Base-by-base conservation (phyloP, 2,113 vertebrate genomes). In the Cebidichthys violaceus region DNA sequence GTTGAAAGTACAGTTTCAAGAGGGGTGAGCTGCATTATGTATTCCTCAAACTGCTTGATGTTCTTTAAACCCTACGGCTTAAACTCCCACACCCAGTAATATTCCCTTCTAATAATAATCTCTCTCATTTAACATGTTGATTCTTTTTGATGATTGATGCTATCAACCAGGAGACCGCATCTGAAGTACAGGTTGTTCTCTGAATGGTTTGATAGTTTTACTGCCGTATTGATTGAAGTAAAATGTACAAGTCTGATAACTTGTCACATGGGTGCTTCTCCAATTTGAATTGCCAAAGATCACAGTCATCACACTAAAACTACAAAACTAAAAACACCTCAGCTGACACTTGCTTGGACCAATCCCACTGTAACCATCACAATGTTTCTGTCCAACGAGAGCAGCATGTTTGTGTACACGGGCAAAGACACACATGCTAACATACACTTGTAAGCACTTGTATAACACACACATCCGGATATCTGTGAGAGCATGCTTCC, bases 21-120 rank as follows among this genome's bases (percentile, higher is more conserved):
- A 86, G 45, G 55, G 43, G 17, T 24, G 80, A 74, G 50, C 75
- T 89, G 85, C 67, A 84, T 86, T 68, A 73, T 59, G 33, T 84
- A 55, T 89, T 88, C 81, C 83, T 78, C 62, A 82, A 87, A 86
- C 22, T 50, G 65, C 78, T 88, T 86, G 27, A 74, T 81, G 69
- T 77, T 77, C 82, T 61, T 59, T 35, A 82, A 75, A 39, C 82
- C 70, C 82, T 18, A 24, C 18, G 60, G 80, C 39, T 81, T 60
- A 74, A 77, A 82, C 77, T 86, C 72, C 77, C 69, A 67, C 22
- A 57, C 66, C 74, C 66, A 75, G 76, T 60, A 64, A 54, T 67
- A 35, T 62, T 67, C 69, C 18, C 43, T 77, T 71, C 77, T 41
- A 6, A 33, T 33, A 33, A 33, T 33, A 33, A 57, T 55, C 35